These are phyloP conservation scores for Ligdia adustata DNA, from an alignment of 2,888 invertebrate species.

Conservation along the genomic window DNA sequence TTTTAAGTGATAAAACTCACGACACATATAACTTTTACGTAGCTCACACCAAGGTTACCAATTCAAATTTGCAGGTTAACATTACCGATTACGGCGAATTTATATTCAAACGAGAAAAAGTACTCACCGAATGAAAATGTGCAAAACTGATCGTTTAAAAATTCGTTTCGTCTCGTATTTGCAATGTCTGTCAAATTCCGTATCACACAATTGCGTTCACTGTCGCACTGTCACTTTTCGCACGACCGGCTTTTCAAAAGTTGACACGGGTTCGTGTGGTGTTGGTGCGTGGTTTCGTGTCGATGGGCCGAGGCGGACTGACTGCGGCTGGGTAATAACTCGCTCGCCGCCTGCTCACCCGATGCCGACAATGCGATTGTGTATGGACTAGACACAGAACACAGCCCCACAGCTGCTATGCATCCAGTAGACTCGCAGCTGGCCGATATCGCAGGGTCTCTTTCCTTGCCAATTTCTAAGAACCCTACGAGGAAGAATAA, in stretches of 20 bases:
- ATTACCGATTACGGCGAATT: constrained; percentile 5
- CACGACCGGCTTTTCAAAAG: constrained; percentile 64
- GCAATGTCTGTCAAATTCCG: constrained; percentile 60
- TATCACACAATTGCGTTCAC: constrained; percentile 69
- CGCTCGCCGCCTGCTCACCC: constrained; percentile 22
- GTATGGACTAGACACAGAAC: constrained; percentile 46
- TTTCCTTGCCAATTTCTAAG: constrained; percentile 7
- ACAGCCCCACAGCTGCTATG: constrained; percentile 6
- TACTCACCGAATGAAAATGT: constrained; percentile 64
- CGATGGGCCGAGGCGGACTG: constrained; percentile 72
- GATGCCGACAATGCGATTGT: constrained; percentile 47
- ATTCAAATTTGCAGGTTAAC: constrained; percentile 6
- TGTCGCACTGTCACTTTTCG: constrained; percentile 73
- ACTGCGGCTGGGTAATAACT: constrained; percentile 36
- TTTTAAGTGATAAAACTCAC: constrained; percentile 7
- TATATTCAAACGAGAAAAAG: constrained; percentile 16
- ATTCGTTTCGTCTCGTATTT: constrained; percentile 58
- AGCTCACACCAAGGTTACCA: constrained; percentile 9
- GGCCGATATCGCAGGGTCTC: constrained; percentile 13
- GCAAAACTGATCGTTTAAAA: constrained; percentile 49
- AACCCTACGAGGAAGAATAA: not conserved
- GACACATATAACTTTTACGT: constrained; percentile 3
- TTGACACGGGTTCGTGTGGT: constrained; percentile 58
- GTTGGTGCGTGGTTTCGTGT: constrained; percentile 47
- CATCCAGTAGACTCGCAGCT: constrained; percentile 19